Percentiles rank a stretch among this genome's conserved stretches.
Conservation (phyloP, 2,113 vertebrate species). For the Pristiophorus japonicus region DNA sequence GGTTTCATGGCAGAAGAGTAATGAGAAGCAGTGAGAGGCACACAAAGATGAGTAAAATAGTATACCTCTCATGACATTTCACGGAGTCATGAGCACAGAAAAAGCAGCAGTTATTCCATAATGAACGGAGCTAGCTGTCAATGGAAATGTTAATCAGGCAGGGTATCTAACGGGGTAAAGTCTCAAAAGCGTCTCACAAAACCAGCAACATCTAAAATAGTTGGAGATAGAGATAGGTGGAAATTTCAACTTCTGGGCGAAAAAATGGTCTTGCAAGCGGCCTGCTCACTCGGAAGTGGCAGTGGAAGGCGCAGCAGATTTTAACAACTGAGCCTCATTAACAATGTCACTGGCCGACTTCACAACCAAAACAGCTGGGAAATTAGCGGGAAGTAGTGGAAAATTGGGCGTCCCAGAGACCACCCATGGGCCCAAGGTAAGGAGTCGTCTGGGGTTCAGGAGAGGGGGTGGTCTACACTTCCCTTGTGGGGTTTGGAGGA, state of each 20-base stretch:
- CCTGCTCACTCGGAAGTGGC: not conserved
- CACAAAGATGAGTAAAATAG: not conserved
- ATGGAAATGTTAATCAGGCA: not conserved
- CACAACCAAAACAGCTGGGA: too few relatives aligned
- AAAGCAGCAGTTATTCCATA: not conserved
- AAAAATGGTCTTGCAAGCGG: not conserved
- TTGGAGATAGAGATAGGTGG: not conserved
- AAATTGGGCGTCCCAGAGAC: not conserved
- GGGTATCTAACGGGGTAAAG: not conserved
- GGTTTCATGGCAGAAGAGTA: not conserved
- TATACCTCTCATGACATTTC: not conserved
- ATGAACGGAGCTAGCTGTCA: not conserved
- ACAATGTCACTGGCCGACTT: too few relatives aligned
- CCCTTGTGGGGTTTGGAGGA: too few relatives aligned
- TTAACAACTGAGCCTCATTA: not conserved
- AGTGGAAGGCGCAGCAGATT: not conserved
- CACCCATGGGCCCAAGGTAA: not conserved
- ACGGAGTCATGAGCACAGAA: not conserved
- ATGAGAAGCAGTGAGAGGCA: not conserved
- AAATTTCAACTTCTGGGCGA: not conserved
- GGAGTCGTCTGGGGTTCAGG: not conserved
- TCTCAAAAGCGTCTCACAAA: not conserved
- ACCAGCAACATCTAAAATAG: not conserved
- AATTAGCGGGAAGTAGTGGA: not conserved
- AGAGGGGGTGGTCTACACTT: not conserved